Conservation (phyloP, 2,888 invertebrate species). For the Argyresthia goedartella region DNA sequence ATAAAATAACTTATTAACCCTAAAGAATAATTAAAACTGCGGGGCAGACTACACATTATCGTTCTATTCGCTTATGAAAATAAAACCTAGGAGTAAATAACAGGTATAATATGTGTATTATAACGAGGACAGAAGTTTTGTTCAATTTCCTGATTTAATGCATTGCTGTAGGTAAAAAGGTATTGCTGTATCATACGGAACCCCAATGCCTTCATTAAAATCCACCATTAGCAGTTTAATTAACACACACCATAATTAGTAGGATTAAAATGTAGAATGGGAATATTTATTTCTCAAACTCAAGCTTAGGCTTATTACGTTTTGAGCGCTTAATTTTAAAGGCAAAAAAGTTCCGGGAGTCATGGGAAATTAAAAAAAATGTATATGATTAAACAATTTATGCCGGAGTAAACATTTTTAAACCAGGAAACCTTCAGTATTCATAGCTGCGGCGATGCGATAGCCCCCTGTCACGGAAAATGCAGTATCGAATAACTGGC, state of each 20-base stretch:
- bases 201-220: neutral
- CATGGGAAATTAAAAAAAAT: neutral
- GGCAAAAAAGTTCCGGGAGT: slow-evolving; percentile 19
- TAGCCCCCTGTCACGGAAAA: no score
- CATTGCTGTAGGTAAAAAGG: no score
- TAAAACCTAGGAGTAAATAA: no score
- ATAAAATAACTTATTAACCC: no score
- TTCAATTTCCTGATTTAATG: no score
- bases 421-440: neutral
- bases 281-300: slow-evolving; percentile 38
- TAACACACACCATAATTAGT: slow-evolving; percentile 57
- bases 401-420: neutral
- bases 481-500: no score
- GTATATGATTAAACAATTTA: neutral
- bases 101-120: no score
- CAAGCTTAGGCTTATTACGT: slow-evolving; percentile 33
- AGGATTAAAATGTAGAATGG: slow-evolving; percentile 54
- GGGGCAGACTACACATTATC: no score
- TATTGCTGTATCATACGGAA: neutral
- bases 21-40: no score
- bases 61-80: no score
- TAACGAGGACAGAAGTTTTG: no score
- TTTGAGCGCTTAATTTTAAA: slow-evolving; percentile 29
- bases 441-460: no score
- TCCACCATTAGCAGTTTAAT: slow-evolving; percentile 37